These are phyloP conservation scores for Neodon shergylaensis DNA, from an alignment of 2,113 vertebrate genomes.

Conservation along the genomic window DNA sequence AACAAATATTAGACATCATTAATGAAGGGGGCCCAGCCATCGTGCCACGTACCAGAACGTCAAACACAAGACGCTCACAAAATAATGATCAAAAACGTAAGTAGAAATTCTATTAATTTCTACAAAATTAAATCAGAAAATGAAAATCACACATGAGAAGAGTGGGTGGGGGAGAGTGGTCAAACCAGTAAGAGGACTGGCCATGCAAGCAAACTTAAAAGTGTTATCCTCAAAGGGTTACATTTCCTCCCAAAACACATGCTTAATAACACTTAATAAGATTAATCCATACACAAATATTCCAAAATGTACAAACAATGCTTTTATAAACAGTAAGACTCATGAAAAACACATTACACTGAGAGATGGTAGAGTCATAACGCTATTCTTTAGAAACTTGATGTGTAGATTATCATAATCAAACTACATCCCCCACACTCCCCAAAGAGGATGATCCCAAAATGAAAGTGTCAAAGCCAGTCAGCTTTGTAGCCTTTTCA, in stretches of 20 bases:
- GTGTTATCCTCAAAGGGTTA: background rate
- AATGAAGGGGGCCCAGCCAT: constrained; percentile 61
- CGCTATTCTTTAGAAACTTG: background rate
- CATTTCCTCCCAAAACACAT: background rate
- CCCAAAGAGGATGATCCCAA: background rate
- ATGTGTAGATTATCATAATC: background rate
- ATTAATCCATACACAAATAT: background rate
- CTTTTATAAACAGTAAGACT: background rate
- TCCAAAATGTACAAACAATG: background rate
- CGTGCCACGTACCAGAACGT: background rate
- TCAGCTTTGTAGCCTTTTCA: background rate
- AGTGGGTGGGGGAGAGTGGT: background rate
- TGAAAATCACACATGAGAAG: background rate
- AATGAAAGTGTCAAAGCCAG: background rate
- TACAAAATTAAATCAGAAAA: background rate
- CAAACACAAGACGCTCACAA: no score
- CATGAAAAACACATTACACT: background rate
- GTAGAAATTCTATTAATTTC: background rate
- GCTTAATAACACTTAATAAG: background rate
- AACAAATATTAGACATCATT: constrained; percentile 79
- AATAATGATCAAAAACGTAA: background rate
- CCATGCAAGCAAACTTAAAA: background rate
- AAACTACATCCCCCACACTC: background rate
- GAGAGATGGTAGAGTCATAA: background rate
- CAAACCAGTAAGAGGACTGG: background rate